Evolutionary conservation across 2,113 vertebrate genomes (phyloP), one percentile per base, ranked within the genome.

Genomic region (Percopsis transmontana): DNA sequence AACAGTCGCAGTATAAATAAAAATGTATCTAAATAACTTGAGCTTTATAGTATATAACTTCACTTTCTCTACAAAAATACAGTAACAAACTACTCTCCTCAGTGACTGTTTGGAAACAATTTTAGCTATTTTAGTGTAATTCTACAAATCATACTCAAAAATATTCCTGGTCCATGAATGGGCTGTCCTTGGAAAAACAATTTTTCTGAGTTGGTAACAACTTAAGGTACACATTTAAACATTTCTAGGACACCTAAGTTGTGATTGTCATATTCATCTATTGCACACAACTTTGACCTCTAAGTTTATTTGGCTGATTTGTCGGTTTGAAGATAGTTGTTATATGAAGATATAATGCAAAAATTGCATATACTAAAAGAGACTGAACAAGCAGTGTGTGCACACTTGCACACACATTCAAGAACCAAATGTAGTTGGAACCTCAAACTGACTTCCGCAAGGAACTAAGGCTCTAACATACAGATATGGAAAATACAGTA

Each of bases 1-100:
- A 77, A 83, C 65, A 69, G 81, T 89, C 84, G 82, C 70, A 82
- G 68, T 77, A 70, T 69, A 74, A 59, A 68, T 54, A 70, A 82
- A 52, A 77, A 45, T 42, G 4, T 48, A 59, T 67, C 21, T 60
- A 75, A 87, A 80, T 78, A 79, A 67, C 60, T 64, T 66, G 42
- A 66, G 67, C 68, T 77, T 68, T 56, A 73, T 73, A 41, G 24
- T 65, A 71, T 58, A 80, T 64, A 72, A 74, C 67, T 68, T 65
- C 81, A 61, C 66, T 47, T 80, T 87, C 74, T 85, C 76, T 89
- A 87, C 77, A 90, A 90, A 90, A 88, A 90, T 88, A 90, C 83
- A 83, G 74, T 72, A 62, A 67, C 81, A 76, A 84, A 74, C 70
- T 80, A 76, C 82, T 81, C 45, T 88, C 67, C 75, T 55, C 40